Conservation (phyloP, 2,113 vertebrate species). For the Phrynosoma platyrhinos region DNA sequence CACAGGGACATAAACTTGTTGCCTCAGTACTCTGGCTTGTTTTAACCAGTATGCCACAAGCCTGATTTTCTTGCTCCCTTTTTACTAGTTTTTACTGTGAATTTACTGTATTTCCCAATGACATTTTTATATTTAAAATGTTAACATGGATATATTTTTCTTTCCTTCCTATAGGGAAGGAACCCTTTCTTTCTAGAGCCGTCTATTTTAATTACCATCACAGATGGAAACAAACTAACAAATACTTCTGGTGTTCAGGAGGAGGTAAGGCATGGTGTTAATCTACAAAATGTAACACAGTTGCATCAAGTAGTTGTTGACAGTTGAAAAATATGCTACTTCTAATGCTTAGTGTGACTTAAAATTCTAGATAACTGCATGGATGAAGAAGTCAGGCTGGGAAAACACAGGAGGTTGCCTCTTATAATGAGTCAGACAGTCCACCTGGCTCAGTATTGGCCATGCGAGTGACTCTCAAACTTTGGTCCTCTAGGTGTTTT, state of each 20-base stretch:
- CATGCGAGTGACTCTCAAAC: too few species aligned
- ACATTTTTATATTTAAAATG: not conserved
- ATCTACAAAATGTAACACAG: not conserved
- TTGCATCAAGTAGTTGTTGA: not conserved
- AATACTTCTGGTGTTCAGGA: conserved; percentile 93
- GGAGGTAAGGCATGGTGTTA: conserved; percentile 84
- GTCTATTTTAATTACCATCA: conserved; percentile 98
- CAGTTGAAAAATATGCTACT: not conserved
- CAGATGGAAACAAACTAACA: conserved; percentile 97
- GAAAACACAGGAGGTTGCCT: too few species aligned
- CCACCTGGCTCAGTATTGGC: too few species aligned
- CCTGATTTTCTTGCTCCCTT: conserved; percentile 26
- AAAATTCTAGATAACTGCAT: not conserved
- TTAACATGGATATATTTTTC: conserved; percentile 43
- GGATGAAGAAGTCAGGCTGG: too few species aligned
- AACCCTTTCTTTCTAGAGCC: conserved; percentile 99
- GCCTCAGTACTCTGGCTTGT: not conserved
- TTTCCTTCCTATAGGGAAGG: conserved; percentile 85
- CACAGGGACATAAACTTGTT: not conserved
- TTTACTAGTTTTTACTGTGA: conserved; percentile 3
- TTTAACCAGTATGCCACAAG: not conserved
- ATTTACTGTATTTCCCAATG: not conserved
- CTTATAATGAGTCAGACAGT: too few species aligned
- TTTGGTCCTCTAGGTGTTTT: too few species aligned
- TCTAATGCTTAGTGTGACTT: not conserved